phyloP scores from a whole-genome alignment of 2,888 invertebrate genomes.

The Actias luna region DNA sequence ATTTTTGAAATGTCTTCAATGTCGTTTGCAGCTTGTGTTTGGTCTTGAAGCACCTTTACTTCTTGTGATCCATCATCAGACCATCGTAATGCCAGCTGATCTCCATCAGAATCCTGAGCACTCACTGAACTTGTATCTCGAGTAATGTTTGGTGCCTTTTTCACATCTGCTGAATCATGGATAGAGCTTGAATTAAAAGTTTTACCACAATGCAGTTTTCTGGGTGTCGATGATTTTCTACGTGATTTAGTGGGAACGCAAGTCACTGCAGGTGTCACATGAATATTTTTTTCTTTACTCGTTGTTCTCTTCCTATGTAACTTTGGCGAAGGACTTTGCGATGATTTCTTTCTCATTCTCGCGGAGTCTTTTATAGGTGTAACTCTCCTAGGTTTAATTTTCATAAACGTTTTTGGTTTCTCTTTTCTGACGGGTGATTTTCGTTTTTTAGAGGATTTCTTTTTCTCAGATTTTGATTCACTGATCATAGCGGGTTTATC shows the following conservation, averaged over 20 bases:
- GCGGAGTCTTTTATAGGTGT: slow-evolving; percentile 58
- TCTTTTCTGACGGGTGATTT: slow-evolving; percentile 58
- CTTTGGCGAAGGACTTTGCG: slow-evolving; percentile 32
- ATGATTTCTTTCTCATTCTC: slow-evolving; percentile 41
- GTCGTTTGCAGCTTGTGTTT: slow-evolving; percentile 37
- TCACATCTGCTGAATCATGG: slow-evolving; percentile 50
- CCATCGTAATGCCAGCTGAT: slow-evolving; percentile 61
- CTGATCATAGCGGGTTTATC: slow-evolving; percentile 32
- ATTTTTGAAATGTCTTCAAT: slow-evolving; percentile 69
- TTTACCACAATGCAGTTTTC: slow-evolving; percentile 69
- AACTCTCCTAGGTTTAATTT: slow-evolving; percentile 61
- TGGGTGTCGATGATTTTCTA: slow-evolving; percentile 75
- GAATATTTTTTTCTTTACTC: slow-evolving; percentile 46
- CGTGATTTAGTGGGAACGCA: slow-evolving; percentile 65
- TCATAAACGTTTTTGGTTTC: slow-evolving; percentile 58
- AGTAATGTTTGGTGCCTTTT: slow-evolving; percentile 29
- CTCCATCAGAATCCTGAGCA: slow-evolving; percentile 57
- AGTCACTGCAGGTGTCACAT: slow-evolving; percentile 28
- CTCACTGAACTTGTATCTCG: slow-evolving; percentile 29
- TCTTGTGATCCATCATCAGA: slow-evolving; percentile 72
- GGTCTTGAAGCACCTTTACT: slow-evolving; percentile 38
- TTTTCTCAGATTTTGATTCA: slow-evolving; percentile 36
- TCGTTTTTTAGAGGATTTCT: slow-evolving; percentile 38
- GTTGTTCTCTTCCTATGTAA: slow-evolving; percentile 34
- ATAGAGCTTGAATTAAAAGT: slow-evolving; percentile 54